Base-by-base conservation (phyloP, 1,140 invertebrate genomes). In the Drosophila rhopaloa region DNA sequence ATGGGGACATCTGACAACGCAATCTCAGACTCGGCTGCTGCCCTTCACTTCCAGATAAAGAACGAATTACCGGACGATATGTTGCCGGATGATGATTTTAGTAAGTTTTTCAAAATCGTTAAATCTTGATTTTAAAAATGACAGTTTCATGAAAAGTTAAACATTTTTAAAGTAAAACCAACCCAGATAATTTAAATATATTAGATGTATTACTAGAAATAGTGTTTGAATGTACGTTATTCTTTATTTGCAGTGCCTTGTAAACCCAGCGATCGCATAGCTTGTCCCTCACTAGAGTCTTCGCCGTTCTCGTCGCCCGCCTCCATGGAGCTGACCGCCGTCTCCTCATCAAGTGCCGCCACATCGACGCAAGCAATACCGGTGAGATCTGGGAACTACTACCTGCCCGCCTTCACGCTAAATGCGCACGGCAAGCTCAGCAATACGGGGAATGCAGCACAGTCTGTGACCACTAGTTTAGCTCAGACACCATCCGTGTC, bases 281-380 rank as follows among this genome's bases (percentile, higher is more conserved):
- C 88, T 32, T 91, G 90, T 27, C 91, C 90, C 10, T 91, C 91
- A 5, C 59, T 91, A 2, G 91, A 91, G 54, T 91, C 91, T 16
- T 91, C 91, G 10, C 91, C 91, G 37, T 91, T 89, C 51, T 91
- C 91, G 9, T 91, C 91, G 29, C 91, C 91, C 32, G 91, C 91
- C 13, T 91, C 91, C 4, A 86, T 91, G 58, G 91, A 91, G 57
- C 48, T 91, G 74, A 66, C 81, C 11, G 84, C 81, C 9, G 84
- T 83, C 2, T 78, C 84, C 7, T 61, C 79, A n/a, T 60, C 61
- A 37, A 68, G 41, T 63, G 51, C 35, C 40, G 72, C 55, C 1
- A 53, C 41, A 16, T 54, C 63, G 44, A 56, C 57, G 48, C 63
- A 85, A 8, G 65, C 80, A 2, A 29, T 67, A 29, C 79, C 81